phyloP scores from a whole-genome alignment of 2,113 vertebrate species.

The Chionis minor region DNA sequence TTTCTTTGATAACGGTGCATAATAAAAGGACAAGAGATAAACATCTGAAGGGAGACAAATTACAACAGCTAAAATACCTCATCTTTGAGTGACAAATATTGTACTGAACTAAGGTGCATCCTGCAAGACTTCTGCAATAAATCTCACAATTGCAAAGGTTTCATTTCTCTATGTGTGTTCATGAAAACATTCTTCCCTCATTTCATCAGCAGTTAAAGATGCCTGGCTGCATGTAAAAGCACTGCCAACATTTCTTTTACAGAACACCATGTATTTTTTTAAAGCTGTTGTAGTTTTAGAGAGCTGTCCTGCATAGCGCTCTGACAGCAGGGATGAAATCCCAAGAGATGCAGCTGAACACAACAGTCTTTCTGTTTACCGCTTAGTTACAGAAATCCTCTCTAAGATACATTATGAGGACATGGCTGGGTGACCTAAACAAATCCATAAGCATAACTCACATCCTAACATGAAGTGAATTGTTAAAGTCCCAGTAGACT shows the following conservation, averaged over 20 bases:
- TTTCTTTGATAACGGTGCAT: constrained; percentile 30
- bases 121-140: neutral
- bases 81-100: neutral
- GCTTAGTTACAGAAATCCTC: constrained; percentile 20
- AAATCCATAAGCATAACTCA: constrained; percentile 47
- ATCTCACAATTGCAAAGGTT: neutral
- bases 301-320: neutral
- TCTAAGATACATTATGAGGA: constrained; percentile 32
- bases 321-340: constrained; percentile 27
- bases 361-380: neutral
- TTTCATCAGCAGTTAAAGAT: constrained; percentile 1
- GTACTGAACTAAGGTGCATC: neutral
- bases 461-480: constrained; percentile 20
- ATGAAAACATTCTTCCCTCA: neutral
- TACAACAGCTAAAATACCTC: neutral
- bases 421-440: constrained; percentile 37
- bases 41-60: neutral
- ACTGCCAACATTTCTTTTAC: neutral
- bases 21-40: constrained; percentile 44
- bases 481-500: constrained; percentile 28
- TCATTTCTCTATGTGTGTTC: neutral
- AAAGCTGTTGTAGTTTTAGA: constrained; percentile 2
- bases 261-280: neutral
- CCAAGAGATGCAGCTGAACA: neutral
- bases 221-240: neutral